Percentiles rank a stretch among this genome's conserved stretches.
Evolutionary conservation across 1,140 invertebrate species (phyloP).

Genomic region (Sarcophaga bullata): DNA sequence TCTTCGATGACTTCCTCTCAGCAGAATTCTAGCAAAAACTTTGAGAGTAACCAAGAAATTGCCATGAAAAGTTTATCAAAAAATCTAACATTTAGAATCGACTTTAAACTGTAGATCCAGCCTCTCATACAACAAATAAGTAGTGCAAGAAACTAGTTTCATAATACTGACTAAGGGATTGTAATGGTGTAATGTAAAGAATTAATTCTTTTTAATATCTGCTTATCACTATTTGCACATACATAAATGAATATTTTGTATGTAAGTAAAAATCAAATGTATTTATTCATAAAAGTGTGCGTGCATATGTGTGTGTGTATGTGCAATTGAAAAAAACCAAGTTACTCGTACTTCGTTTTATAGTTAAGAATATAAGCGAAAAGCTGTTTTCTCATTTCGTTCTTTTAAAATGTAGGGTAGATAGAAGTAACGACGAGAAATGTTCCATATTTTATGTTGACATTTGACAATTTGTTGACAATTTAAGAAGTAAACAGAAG

Average conservation of each 20-base stretch:
- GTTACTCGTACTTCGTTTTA: neutral
- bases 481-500: slow-evolving; percentile 16
- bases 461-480: slow-evolving; percentile 21
- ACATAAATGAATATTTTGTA: neutral
- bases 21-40: too few species aligned
- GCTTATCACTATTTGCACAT: neutral
- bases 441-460: neutral
- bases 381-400: neutral
- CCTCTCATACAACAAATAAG: too few species aligned
- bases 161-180: too few species aligned
- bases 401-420: too few species aligned
- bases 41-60: too few species aligned
- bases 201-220: neutral
- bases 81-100: too few species aligned
- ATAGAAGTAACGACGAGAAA: neutral
- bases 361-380: neutral
- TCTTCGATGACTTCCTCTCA: too few species aligned
- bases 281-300: neutral
- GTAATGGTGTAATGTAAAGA: neutral
- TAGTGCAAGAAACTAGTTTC: too few species aligned
- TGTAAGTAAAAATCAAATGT: too few species aligned
- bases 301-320: neutral
- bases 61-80: too few species aligned
- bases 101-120: too few species aligned
- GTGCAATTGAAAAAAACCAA: neutral